Evolutionary conservation across 2,888 invertebrate genomes (phyloP).

Genomic region (Steinernema hermaphroditum): DNA sequence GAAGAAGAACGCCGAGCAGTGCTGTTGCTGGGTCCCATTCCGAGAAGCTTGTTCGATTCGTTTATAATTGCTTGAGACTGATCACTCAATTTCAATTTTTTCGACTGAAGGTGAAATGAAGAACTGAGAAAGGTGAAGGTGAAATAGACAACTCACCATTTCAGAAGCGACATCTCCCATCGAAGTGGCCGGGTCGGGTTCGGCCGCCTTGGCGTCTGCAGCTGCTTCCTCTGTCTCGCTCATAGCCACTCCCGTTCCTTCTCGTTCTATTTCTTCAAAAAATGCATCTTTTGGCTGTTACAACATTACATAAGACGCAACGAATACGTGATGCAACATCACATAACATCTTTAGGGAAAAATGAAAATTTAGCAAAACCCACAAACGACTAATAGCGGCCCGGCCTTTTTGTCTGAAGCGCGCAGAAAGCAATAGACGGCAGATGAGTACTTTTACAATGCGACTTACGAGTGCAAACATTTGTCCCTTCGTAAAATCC

Average conservation of each 20-base stretch:
- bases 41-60: conserved; percentile 41
- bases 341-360: conserved; percentile 14
- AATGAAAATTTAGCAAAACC: too few species aligned
- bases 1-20: background rate
- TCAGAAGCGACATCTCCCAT: background rate
- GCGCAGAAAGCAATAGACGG: too few species aligned
- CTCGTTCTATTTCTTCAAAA: background rate
- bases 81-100: conserved; percentile 40
- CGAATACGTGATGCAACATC: background rate
- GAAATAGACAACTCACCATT: background rate
- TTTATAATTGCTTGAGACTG: conserved; percentile 41
- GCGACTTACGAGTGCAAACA: conserved; percentile 13
- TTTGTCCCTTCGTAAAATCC: background rate
- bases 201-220: background rate
- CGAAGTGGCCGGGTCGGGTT: background rate
- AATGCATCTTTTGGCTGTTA: background rate
- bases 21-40: conserved; percentile 28
- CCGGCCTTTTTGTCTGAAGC: too few species aligned
- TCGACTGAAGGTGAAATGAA: too few species aligned
- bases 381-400: too few species aligned
- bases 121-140: too few species aligned
- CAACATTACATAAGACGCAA: background rate
- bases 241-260: background rate
- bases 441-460: background rate
- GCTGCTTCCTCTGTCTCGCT: conserved; percentile 16